phyloP scores from a whole-genome alignment of 1,140 invertebrate species.

The Triops longicaudatus region DNA sequence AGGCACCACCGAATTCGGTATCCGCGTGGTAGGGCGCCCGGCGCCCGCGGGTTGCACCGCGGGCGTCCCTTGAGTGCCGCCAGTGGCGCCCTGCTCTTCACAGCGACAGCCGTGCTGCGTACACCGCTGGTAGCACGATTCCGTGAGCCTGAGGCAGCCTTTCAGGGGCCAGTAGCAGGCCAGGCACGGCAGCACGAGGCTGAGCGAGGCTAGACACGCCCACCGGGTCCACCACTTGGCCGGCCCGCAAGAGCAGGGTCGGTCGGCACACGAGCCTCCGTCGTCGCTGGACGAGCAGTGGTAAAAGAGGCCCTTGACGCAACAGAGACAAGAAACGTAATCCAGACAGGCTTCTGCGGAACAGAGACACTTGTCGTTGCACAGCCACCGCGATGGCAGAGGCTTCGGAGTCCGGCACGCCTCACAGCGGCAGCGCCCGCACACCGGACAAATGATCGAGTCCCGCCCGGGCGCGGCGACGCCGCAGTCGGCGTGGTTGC shows the following conservation, averaged over 20 bases:
- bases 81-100: constrained; percentile 29
- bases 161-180: constrained; percentile 85
- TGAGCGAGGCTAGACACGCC: constrained; percentile 70
- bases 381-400: constrained; percentile 77
- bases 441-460: constrained; percentile 72
- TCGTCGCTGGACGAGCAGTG: constrained; percentile 70
- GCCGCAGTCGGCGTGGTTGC: constrained; percentile 34
- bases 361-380: constrained; percentile 73
- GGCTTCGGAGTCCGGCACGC: constrained; percentile 72
- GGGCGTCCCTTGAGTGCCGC: not conserved
- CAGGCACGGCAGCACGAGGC: constrained; percentile 74
- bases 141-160: constrained; percentile 65
- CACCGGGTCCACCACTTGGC: constrained; percentile 60
- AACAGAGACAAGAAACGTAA: constrained; percentile 83
- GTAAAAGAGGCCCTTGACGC: constrained; percentile 84
- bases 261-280: constrained; percentile 62
- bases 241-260: constrained; percentile 75
- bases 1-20: not conserved
- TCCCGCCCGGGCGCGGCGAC: constrained; percentile 38
- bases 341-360: constrained; percentile 77
- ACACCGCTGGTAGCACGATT: constrained; percentile 69
- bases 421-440: constrained; percentile 75
- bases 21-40: not conserved
- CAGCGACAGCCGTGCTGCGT: constrained; percentile 59
- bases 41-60: not conserved